Percentiles rank a stretch among this genome's conserved stretches.
These are phyloP conservation scores for Sebastes baramenuke DNA, from an alignment of 2,797 vertebrate species.

Conservation along the genomic window DNA sequence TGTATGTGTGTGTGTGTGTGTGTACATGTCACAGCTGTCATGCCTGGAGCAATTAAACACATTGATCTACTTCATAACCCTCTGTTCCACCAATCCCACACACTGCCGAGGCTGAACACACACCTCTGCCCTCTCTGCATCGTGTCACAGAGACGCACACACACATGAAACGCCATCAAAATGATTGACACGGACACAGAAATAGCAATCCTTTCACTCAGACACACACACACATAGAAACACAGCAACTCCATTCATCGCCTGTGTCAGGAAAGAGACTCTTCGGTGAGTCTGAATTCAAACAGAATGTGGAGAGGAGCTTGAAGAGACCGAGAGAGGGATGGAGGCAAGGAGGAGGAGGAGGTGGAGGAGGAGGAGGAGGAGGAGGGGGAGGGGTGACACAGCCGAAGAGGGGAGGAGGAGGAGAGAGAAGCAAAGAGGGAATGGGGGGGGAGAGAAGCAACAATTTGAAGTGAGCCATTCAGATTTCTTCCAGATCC, in stretches of 20 bases:
- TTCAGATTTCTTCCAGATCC: slow-evolving; percentile 58
- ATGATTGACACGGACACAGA: slow-evolving; percentile 45
- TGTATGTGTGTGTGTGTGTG: slow-evolving; percentile 27
- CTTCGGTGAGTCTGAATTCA: slow-evolving; percentile 56
- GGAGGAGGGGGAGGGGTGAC: slow-evolving; percentile 29
- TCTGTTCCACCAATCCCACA: slow-evolving; percentile 50
- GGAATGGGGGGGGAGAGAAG: neutral
- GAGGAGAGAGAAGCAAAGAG: slow-evolving; percentile 7
- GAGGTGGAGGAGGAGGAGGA: slow-evolving; percentile 2
- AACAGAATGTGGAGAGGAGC: slow-evolving; percentile 62
- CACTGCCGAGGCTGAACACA: slow-evolving; percentile 34
- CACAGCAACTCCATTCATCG: slow-evolving; percentile 47
- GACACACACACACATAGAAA: neutral
- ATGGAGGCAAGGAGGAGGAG: slow-evolving; percentile 21
- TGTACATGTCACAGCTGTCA: slow-evolving; percentile 62
- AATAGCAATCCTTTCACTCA: slow-evolving; percentile 20
- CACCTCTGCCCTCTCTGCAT: slow-evolving; percentile 53
- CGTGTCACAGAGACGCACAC: slow-evolving; percentile 30
- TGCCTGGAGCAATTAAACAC: slow-evolving; percentile 61
- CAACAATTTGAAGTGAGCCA: slow-evolving; percentile 58
- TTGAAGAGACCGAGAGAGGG: slow-evolving; percentile 35
- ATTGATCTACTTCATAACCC: slow-evolving; percentile 61
- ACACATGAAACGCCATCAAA: slow-evolving; percentile 26
- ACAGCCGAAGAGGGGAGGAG: slow-evolving; percentile 24
- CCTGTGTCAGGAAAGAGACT: slow-evolving; percentile 51